phyloP scores from a whole-genome alignment of 2,113 vertebrate genomes.

The Coturnix japonica region DNA sequence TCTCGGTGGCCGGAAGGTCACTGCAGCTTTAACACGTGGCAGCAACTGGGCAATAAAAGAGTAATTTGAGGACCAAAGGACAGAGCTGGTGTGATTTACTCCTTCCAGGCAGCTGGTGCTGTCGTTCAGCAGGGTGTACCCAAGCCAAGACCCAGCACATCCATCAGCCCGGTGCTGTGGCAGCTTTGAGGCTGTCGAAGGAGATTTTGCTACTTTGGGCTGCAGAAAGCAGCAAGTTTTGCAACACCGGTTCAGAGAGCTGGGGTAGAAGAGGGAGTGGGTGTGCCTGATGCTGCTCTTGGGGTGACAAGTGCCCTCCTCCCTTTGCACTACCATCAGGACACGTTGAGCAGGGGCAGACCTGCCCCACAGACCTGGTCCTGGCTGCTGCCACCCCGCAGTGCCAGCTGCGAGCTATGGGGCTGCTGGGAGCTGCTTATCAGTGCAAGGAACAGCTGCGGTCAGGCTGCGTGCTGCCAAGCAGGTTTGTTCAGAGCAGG shows the following conservation, averaged over 20 bases:
- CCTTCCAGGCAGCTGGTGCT: not conserved
- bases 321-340: accelerated
- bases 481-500: conserved; percentile 68
- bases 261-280: not conserved
- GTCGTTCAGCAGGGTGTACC: not conserved
- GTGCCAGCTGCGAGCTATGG: accelerated
- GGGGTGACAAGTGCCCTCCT: not conserved
- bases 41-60: not conserved
- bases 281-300: accelerated
- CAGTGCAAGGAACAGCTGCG: conserved; percentile 1
- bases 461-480: conserved; percentile 3
- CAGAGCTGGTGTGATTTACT: accelerated
- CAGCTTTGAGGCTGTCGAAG: not conserved
- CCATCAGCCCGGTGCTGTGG: accelerated
- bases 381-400: not conserved
- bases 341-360: not conserved
- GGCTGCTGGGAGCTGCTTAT: not conserved
- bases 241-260: not conserved
- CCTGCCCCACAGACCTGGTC: no score
- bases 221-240: accelerated
- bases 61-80: not conserved
- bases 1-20: not conserved
- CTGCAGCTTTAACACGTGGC: not conserved
- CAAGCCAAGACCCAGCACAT: accelerated
- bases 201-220: not conserved